A percentile compares a stretch with the other conserved stretches of the same genome.
Conservation (phyloP, 2,113 vertebrate species). For the Tachysurus fulvidraco region DNA sequence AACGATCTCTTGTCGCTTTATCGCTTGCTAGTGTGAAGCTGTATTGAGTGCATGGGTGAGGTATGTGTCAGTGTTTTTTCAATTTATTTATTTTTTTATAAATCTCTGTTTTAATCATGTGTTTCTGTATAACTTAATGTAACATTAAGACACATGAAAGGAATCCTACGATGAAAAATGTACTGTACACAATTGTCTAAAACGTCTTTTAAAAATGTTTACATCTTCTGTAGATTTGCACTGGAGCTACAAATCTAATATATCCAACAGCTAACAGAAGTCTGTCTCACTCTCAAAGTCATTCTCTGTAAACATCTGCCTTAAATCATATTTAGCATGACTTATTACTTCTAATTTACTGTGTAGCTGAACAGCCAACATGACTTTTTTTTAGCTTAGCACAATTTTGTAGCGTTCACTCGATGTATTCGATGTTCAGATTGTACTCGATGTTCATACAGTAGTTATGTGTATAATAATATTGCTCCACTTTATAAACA, state of each 20-base stretch:
- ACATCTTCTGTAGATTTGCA: background rate
- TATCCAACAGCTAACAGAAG: background rate
- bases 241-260: background rate
- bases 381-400: background rate
- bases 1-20: background rate
- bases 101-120: constrained; percentile 40
- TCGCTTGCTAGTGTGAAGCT: background rate
- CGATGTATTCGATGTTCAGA: too few relatives aligned
- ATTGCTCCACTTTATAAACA: too few relatives aligned
- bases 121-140: background rate
- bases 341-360: background rate
- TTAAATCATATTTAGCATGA: background rate
- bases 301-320: background rate
- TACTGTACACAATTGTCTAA: background rate
- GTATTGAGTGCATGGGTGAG: background rate
- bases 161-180: background rate
- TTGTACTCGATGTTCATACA: too few relatives aligned
- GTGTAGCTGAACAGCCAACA: background rate
- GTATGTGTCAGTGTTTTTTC: constrained; percentile 5
- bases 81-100: constrained; percentile 33
- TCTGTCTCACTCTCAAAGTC: background rate
- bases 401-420: background rate
- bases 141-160: background rate
- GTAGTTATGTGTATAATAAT: background rate
- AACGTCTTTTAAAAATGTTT: background rate